Evolutionary conservation across 2,113 vertebrate genomes (phyloP).

Genomic region (Hemibagrus wyckioides): DNA sequence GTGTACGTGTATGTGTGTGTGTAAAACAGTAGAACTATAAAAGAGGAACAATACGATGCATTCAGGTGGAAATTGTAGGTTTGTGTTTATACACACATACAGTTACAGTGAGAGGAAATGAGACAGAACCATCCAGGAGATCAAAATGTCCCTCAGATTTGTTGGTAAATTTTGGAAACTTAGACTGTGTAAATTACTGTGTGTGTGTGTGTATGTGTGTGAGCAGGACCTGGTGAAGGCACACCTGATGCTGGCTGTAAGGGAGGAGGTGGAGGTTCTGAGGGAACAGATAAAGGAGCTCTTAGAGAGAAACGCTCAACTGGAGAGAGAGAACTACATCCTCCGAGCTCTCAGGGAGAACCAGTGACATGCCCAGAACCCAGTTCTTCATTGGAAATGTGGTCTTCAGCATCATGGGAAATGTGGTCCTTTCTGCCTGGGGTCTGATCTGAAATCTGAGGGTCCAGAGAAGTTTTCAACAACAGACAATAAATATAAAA

Average conservation of each 20-base stretch:
- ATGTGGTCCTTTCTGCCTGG: not conserved
- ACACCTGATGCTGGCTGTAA: constrained; percentile 56
- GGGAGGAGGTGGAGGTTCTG: constrained; percentile 58
- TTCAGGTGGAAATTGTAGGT: not conserved
- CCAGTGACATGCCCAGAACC: constrained; percentile 20
- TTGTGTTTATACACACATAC: not conserved
- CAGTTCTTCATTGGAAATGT: constrained; percentile 34
- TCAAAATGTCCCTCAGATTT: not conserved
- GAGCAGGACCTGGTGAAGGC: constrained; percentile 56
- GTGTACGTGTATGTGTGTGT: constrained; percentile 25
- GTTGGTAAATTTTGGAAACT: not conserved
- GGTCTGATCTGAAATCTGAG: not conserved
- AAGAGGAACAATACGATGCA: not conserved
- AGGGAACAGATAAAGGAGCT: constrained; percentile 57
- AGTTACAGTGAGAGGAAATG: not conserved
- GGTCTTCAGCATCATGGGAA: constrained; percentile 38
- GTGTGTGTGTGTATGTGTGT: constrained; percentile 37
- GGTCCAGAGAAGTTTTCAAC: not conserved
- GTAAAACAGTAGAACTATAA: not conserved
- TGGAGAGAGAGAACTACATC: constrained; percentile 59
- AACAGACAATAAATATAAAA: not conserved
- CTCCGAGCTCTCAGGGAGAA: constrained; percentile 47
- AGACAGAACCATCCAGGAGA: not conserved
- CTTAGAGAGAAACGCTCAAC: constrained; percentile 53
- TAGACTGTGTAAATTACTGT: not conserved